Evolutionary conservation across 1,140 invertebrate genomes (phyloP).

Genomic region (Drosophila asahinai): DNA sequence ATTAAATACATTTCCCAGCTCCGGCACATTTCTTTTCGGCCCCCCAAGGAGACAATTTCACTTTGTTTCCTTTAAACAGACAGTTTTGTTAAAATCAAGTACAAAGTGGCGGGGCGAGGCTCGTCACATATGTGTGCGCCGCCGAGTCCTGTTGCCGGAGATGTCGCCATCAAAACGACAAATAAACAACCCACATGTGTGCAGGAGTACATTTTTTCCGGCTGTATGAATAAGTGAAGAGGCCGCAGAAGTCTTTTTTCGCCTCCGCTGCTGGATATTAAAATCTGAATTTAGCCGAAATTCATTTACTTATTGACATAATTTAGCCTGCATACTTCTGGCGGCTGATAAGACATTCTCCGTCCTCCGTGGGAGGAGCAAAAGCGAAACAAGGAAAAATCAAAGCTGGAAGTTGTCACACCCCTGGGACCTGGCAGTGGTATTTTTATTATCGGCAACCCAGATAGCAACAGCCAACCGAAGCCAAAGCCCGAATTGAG

Average conservation of each 20-base stretch:
- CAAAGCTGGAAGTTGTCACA: slow-evolving; percentile 70
- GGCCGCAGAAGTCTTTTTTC: slow-evolving; percentile 12
- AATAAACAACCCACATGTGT: slow-evolving; percentile 36
- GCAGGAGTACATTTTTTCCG: slow-evolving; percentile 4
- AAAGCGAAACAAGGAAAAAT: slow-evolving; percentile 48
- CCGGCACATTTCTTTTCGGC: slow-evolving; percentile 20
- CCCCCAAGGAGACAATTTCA: slow-evolving; percentile 67
- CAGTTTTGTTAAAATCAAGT: slow-evolving; percentile 62
- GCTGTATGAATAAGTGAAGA: slow-evolving; percentile 56
- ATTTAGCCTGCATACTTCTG: slow-evolving; percentile 52
- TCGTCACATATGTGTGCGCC: slow-evolving; percentile 30
- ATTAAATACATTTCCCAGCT: slow-evolving; percentile 69
- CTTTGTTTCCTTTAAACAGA: slow-evolving; percentile 64
- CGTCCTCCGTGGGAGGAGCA: not conserved
- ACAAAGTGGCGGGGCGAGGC: slow-evolving; percentile 53
- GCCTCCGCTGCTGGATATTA: slow-evolving; percentile 35
- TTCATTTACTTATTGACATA: slow-evolving; percentile 78
- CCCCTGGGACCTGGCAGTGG: slow-evolving; percentile 62
- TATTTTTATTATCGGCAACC: slow-evolving; percentile 68
- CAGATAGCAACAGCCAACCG: slow-evolving; percentile 35
- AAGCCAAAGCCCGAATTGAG: slow-evolving; percentile 67
- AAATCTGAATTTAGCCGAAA: slow-evolving; percentile 67
- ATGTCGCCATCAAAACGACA: slow-evolving; percentile 52
- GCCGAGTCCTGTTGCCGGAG: slow-evolving; percentile 1
- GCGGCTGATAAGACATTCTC: slow-evolving; percentile 48